Base-by-base conservation (phyloP, 2,888 invertebrate species). In the Hofmannophila pseudospretella region DNA sequence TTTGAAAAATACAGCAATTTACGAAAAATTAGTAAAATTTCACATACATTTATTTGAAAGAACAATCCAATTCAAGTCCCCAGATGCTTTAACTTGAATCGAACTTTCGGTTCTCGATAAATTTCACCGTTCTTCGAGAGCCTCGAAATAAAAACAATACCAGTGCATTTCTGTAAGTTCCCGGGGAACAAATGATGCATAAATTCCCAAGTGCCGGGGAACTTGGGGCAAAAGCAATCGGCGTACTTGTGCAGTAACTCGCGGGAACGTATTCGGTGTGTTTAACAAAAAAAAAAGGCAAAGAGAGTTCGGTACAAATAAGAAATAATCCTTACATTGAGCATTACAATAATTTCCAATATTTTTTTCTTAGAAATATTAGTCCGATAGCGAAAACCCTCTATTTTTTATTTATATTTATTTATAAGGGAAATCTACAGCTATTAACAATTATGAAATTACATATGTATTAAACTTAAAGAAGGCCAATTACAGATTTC, bases 161-260 rank as follows among this genome's bases (percentile, higher is more conserved):
- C 22, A 12, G 13, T 40, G 37, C 34, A 38, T 39, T 39, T 38
- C 32, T 29, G 32, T 28, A 38, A 37, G 32, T 37, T 31, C 32
- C 20, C 30, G 7, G n/a, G 13, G 27, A 38, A 26, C 33, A 38
- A 40, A 41, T 41, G 28, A 38, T 28, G 34, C 38, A 30, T 35
- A 37, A 36, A 42, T 42, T 39, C 25, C 26, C 22, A 34, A 41
- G 26, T 34, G 30, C 22, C 12, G 5, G 11, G 31, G 27, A 38
- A 38, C 29, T 40, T 35, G n/a, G 8, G 9, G 26, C 23, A 19
- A 23, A 30, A 29, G 20, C 34, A 38, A 38, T 38, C 38, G 38
- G 33, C 27, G 23, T 38, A 34, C 26, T 38, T 42, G 32, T 34
- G 30, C 36, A 14, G 31, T 37, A 32, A 37, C 31, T 38, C 26